Evolutionary conservation across 2,888 invertebrate species (phyloP).

Genomic region (Leistus spinibarbis): DNA sequence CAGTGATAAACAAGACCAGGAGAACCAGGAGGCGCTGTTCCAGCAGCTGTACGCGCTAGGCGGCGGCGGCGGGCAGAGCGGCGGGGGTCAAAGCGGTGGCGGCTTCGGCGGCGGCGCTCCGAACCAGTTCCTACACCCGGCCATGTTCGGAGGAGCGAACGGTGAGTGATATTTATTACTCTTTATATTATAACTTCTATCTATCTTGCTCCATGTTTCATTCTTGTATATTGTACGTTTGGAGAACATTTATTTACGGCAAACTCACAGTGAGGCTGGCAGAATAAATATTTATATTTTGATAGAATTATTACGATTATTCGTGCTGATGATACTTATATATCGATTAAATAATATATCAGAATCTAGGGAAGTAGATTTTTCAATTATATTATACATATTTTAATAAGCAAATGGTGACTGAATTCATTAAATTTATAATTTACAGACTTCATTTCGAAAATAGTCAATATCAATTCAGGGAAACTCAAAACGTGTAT

Average conservation of each 20-base stretch:
- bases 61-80: constrained; percentile 56
- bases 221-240: constrained; percentile 14
- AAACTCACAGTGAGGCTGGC: constrained; percentile 16
- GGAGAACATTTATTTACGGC: background rate
- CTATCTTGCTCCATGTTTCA: constrained; percentile 30
- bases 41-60: constrained; percentile 62
- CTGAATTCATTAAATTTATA: too few relatives aligned
- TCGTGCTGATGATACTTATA: too few relatives aligned
- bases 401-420: too few relatives aligned
- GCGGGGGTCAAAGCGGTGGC: constrained; percentile 62
- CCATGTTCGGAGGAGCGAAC: constrained; percentile 62
- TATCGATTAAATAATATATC: too few relatives aligned
- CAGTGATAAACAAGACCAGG: constrained; percentile 49
- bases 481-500: too few relatives aligned
- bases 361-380: too few relatives aligned
- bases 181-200: constrained; percentile 14
- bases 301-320: too few relatives aligned
- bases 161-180: constrained; percentile 56
- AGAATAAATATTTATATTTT: background rate
- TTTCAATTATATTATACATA: too few relatives aligned
- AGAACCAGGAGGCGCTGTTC: constrained; percentile 61
- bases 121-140: constrained; percentile 64
- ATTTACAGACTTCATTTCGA: too few relatives aligned
- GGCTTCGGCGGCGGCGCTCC: constrained; percentile 57
- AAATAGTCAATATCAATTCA: too few relatives aligned